A percentile compares a stretch with the other conserved stretches of the same genome.
phyloP scores from a whole-genome alignment of 2,113 vertebrate genomes.

The Crypturellus undulatus region DNA sequence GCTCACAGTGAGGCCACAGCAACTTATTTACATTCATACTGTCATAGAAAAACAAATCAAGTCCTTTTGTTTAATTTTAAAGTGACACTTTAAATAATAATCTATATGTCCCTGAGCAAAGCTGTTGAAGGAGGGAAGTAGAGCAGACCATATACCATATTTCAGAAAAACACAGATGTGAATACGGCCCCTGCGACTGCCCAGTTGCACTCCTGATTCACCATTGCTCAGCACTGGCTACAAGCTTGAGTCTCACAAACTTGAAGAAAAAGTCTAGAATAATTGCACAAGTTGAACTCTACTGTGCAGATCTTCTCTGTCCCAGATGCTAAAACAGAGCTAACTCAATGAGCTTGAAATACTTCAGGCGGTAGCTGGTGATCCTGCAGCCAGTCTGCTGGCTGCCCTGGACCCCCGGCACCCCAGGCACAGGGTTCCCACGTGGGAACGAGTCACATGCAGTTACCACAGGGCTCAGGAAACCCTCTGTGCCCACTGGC shows the following conservation, averaged over 20 bases:
- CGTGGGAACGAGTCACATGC: too few species aligned
- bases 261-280: background rate
- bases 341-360: background rate
- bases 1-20: background rate
- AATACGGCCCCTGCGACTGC: background rate
- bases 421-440: accelerated
- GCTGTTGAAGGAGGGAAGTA: background rate
- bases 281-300: background rate
- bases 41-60: background rate
- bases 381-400: background rate
- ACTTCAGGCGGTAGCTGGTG: background rate
- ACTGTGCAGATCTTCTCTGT: background rate
- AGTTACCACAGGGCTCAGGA: accelerated
- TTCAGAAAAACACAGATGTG: accelerated
- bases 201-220: background rate
- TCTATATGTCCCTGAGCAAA: background rate
- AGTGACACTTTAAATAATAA: background rate
- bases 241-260: background rate
- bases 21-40: background rate
- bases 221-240: accelerated
- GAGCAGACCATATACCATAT: accelerated
- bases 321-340: background rate
- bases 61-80: background rate
- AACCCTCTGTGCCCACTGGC: background rate
- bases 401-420: accelerated